Evolutionary conservation across 2,113 vertebrate species (phyloP).

Genomic region (Eira barbara): DNA sequence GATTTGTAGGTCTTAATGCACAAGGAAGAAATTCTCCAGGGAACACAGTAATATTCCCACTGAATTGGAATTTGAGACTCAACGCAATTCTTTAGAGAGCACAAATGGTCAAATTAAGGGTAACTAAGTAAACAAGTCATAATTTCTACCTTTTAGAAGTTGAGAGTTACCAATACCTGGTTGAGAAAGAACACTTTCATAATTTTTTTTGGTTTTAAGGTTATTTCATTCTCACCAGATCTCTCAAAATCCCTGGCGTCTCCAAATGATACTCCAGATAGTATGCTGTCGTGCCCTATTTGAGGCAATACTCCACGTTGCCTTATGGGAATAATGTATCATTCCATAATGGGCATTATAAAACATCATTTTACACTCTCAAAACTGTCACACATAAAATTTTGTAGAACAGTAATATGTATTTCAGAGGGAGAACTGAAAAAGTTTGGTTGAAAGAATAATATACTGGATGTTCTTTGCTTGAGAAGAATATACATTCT

Average conservation of each 20-base stretch:
- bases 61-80: background rate
- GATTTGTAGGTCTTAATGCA: background rate
- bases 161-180: background rate
- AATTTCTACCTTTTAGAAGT: background rate
- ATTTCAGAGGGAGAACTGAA: background rate
- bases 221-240: background rate
- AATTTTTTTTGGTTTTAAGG: background rate
- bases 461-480: background rate
- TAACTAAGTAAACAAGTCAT: background rate
- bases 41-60: background rate
- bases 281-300: background rate
- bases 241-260: background rate
- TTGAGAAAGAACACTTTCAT: background rate
- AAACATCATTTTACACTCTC: background rate
- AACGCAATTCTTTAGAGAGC: background rate
- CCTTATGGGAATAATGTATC: background rate
- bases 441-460: background rate
- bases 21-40: background rate
- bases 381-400: background rate
- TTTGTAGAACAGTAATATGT: background rate
- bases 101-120: background rate
- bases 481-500: background rate
- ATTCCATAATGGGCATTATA: background rate
- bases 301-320: background rate
- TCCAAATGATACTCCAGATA: background rate